Evolutionary conservation across 2,113 vertebrate genomes (phyloP).

Genomic region (Calypte anna): DNA sequence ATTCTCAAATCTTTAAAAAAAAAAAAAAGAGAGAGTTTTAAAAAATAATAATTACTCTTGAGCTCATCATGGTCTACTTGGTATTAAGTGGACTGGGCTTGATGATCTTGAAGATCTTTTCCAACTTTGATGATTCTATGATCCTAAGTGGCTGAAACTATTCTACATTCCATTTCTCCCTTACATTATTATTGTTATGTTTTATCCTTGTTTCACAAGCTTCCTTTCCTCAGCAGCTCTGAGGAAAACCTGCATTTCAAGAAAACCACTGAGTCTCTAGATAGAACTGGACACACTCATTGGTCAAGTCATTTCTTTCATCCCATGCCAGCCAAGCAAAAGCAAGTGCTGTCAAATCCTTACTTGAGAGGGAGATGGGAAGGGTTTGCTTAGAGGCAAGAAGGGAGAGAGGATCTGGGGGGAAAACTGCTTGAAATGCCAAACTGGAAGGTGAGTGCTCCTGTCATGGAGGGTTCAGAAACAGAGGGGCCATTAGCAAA

Average conservation of each 20-base stretch:
- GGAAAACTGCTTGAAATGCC: not conserved
- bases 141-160: not conserved
- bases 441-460: not conserved
- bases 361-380: not conserved
- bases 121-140: too few relatives aligned
- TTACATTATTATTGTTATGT: not conserved
- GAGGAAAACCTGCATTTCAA: not conserved
- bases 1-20: not conserved
- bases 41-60: not conserved
- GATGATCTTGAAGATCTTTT: too few relatives aligned
- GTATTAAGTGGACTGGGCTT: not conserved
- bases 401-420: not conserved
- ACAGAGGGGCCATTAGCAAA: not conserved
- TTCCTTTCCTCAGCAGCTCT: not conserved
- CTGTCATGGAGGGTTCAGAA: not conserved
- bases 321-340: not conserved
- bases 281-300: not conserved
- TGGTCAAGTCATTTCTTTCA: not conserved
- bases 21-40: not conserved
- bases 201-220: not conserved
- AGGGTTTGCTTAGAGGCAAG: not conserved
- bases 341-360: not conserved
- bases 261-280: not conserved
- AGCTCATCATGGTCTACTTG: not conserved
- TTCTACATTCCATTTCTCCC: not conserved